Evolutionary conservation across 2,888 invertebrate species (phyloP), one percentile per base, ranked within the genome.

Genomic region (Lasioglossum pauxillum): DNA sequence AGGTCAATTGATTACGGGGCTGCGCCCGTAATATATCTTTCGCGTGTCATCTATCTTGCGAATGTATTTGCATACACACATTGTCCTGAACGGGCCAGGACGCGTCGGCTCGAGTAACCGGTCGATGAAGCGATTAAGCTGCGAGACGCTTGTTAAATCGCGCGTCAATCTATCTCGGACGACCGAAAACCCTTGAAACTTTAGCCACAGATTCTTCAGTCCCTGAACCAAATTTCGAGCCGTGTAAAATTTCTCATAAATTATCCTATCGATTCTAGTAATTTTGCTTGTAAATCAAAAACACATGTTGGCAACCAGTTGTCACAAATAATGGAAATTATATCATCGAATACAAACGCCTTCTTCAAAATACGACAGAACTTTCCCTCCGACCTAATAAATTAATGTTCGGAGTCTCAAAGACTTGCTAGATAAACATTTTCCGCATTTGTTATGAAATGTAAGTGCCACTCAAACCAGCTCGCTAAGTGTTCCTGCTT

Each of bases 41-140:
- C 81, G 81, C 79, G 84, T 82, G 74, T 88, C 86, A 88, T 88
- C 84, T 84, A 90, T 88, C 88, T 89, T 73, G 69, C 84, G n/a
- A 82, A 82, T 81, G 57, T 80, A 83, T 88, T 84, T 78, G 86
- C 89, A 82, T 82, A 84, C 80, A 44, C 82, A 80, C 71, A 73
- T 78, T 74, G 89, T 64, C 76, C 88, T 57, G 78, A 75, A 74
- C 74, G 81, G 72, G 67, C 79, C 69, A 75, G 78, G 80, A 69
- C 67, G 60, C 72, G 35, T 69, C 71, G 80, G 60, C 60, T 64
- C 74, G 82, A 76, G 81, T 75, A 64, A 72, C 80, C 73, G 80
- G 71, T 75, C 53, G 86, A 90, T 71, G 74, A 84, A 77, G 69
- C 84, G 90, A 86, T 89, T 86, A 90, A 83, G 71, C 85, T 60